These are phyloP conservation scores for Diachasmimorpha longicaudata DNA, from an alignment of 1,140 invertebrate genomes.

Conservation along the genomic window DNA sequence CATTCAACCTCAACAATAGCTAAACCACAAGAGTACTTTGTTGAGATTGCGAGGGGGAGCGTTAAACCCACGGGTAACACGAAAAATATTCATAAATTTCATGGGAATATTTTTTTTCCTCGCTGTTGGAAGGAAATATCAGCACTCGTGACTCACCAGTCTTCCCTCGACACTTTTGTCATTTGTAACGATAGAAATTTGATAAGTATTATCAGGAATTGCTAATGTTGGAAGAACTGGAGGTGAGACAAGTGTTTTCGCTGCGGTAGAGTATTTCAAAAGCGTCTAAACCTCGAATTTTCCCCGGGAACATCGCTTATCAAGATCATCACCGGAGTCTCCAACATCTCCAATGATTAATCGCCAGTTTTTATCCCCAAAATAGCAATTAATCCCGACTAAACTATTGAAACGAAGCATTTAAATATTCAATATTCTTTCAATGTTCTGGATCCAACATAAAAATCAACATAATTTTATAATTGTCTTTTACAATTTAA, in stretches of 20 bases:
- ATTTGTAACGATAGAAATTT: not conserved
- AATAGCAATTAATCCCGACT: too few species aligned
- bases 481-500: too few species aligned
- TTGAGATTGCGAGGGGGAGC: not conserved
- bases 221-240: not conserved
- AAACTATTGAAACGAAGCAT: too few species aligned
- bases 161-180: not conserved
- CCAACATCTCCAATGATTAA: too few species aligned
- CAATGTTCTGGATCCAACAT: too few species aligned
- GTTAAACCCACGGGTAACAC: not conserved
- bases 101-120: not conserved
- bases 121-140: not conserved
- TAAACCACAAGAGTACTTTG: not conserved
- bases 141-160: not conserved
- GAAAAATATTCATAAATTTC: not conserved
- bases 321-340: too few species aligned
- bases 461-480: too few species aligned
- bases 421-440: too few species aligned
- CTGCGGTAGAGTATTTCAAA: too few species aligned
- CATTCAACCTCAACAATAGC: slow-evolving; percentile 8
- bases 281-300: not conserved
- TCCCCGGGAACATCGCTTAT: not conserved
- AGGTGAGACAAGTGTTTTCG: not conserved
- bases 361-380: too few species aligned
- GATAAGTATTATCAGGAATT: not conserved